Evolutionary conservation across 2,888 invertebrate species (phyloP).

Genomic region (Ornithoptera alexandrae): DNA sequence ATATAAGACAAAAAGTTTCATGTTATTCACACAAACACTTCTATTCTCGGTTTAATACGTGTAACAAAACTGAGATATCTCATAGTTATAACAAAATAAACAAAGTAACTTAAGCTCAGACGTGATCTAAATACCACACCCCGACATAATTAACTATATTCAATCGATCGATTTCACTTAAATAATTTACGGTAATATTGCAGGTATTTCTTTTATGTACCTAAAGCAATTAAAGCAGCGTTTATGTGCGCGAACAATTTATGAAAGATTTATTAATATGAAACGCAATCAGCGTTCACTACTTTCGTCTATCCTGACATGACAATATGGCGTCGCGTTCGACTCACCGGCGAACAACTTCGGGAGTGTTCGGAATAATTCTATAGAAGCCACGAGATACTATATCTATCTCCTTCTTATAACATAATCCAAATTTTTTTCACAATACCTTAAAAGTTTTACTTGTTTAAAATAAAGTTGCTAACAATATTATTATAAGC

Average conservation of each 20-base stretch:
- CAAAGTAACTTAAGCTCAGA: conserved; percentile 51
- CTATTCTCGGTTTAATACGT: conserved; percentile 41
- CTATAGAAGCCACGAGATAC: conserved; percentile 38
- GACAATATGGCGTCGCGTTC: conserved; percentile 67
- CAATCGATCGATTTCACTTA: conserved; percentile 34
- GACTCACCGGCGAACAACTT: conserved; percentile 30
- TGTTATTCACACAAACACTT: conserved; percentile 44
- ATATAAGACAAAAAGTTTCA: conserved; percentile 30
- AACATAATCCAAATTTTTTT: too few species aligned
- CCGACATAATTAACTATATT: conserved; percentile 49
- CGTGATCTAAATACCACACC: conserved; percentile 74
- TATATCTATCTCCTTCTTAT: conserved; percentile 32
- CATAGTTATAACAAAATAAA: conserved; percentile 67
- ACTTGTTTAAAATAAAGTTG: too few species aligned
- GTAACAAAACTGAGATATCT: conserved; percentile 43
- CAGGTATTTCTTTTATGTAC: conserved; percentile 42
- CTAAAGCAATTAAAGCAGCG: conserved; percentile 51
- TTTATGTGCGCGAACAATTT: conserved; percentile 43
- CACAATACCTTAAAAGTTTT: too few species aligned
- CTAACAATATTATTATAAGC: too few species aligned
- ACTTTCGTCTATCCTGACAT: conserved; percentile 67
- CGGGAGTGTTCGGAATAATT: conserved; percentile 45
- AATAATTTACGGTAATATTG: conserved; percentile 8
- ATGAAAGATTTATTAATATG: conserved; percentile 42
- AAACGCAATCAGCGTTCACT: conserved; percentile 53